A percentile compares a stretch with the other conserved stretches of the same genome.
Evolutionary conservation across 1,140 invertebrate genomes (phyloP).

Genomic region (Aphelinus atriplicis): DNA sequence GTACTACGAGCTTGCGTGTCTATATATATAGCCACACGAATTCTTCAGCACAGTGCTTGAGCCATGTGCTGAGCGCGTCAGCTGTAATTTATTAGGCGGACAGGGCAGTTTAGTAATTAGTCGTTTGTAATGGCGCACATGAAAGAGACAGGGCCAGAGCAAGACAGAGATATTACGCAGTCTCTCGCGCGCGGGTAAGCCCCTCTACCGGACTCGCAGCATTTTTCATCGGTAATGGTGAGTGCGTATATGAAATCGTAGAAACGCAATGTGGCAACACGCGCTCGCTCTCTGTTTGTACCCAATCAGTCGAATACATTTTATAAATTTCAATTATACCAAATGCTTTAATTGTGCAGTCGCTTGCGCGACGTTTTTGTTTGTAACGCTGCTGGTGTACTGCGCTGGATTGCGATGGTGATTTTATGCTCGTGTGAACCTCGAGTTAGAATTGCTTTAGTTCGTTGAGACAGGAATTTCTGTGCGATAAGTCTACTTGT

Average conservation of each 20-base stretch:
- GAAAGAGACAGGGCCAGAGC: background rate
- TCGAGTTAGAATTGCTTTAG: no score
- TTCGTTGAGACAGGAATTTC: background rate
- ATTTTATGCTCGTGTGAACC: no score
- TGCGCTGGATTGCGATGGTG: no score
- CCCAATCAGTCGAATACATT: conserved; percentile 26
- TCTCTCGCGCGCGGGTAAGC: background rate
- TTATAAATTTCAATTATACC: conserved; percentile 32
- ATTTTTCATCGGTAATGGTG: background rate
- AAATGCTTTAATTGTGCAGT: conserved; percentile 17
- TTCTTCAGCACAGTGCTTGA: conserved; percentile 25
- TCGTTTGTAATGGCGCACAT: conserved; percentile 50
- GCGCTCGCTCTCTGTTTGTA: no score
- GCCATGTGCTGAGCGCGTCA: conserved; percentile 42
- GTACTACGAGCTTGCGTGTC: conserved; percentile 19
- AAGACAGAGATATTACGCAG: conserved; percentile 23
- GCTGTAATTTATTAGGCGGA: conserved; percentile 53
- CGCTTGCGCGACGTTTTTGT: no score
- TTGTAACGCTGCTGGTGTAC: background rate
- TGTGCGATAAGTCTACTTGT: no score
- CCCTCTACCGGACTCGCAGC: background rate
- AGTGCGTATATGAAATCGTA: conserved; percentile 4
- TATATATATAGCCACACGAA: background rate
- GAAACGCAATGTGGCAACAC: conserved; percentile 12
- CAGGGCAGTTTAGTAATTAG: conserved; percentile 56